Base-by-base conservation (phyloP, 2,888 invertebrate genomes). In the Tipula confusa region DNA sequence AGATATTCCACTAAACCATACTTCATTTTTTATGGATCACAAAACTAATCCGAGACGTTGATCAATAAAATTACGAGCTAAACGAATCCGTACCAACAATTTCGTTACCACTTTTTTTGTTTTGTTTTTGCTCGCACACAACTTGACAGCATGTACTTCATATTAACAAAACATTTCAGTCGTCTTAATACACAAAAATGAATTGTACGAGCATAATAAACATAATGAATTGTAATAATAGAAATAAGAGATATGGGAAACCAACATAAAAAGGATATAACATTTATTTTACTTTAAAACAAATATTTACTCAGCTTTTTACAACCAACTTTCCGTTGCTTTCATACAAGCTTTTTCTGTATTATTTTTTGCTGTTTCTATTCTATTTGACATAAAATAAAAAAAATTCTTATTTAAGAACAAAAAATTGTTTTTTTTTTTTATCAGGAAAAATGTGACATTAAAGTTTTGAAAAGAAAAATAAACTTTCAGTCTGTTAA, bases 261-360 rank as follows among this genome's bases (percentile, higher is more conserved):
- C 64, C 64, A 64, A 24, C 24, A 64, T n/a, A 64, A 64, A 64
- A 24, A 43, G 43, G 15, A 15, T 43, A 24, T 64, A 64, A 64
- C 64, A 64, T 64, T 64, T 64, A 64, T 64, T 64, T 64, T 64
- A 64, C 64, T 64, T 64, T 64, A 64, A 64, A 64, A 64, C 64
- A 64, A 64, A 64, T 64, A 64, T 64, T 64, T 64, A 64, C 64
- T 64, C 64, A 64, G 64, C 64, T 64, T 64, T 64, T 64, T 64
- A 64, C 64, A 64, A 43, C 15, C 43, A 43, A 64, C 64, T 64
- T 64, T 64, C 64, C 64, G 64, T 64, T 64, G 64, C 64, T 64
- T 43, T 43, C 43, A 43, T 43, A 43, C 43, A 43, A 43, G 15
- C 15, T 43, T 64, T 64, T 18, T 64, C 64, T n/a, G 64, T 64